phyloP scores from a whole-genome alignment of 2,797 vertebrate species.

The Orientallactaga sibirica region DNA sequence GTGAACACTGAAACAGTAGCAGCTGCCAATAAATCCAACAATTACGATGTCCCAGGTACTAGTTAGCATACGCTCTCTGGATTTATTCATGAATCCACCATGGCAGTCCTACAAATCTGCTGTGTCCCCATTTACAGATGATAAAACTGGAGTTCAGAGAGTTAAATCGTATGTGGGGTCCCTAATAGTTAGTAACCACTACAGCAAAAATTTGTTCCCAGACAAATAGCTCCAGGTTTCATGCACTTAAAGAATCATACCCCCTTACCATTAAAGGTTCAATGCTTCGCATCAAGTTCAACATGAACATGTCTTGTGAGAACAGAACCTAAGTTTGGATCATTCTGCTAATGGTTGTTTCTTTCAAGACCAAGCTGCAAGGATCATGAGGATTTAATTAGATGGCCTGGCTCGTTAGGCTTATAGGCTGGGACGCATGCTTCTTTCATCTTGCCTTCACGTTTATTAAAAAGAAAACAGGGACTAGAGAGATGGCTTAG shows the following conservation, averaged over 20 bases:
- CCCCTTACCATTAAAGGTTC: not conserved
- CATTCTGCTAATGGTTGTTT: not conserved
- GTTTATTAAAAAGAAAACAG: conserved; percentile 11
- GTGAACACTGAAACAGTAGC: not conserved
- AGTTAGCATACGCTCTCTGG: not conserved
- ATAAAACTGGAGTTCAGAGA: conserved; percentile 34
- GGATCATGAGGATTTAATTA: not conserved
- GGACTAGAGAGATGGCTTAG: no score
- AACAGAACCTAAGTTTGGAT: not conserved
- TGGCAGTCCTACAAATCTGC: not conserved
- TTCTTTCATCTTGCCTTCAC: not conserved
- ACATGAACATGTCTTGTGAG: not conserved
- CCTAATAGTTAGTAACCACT: not conserved
- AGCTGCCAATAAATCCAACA: not conserved
- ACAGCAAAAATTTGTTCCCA: not conserved
- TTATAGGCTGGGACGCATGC: not conserved
- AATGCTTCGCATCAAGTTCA: conserved; percentile 29
- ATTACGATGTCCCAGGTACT: not conserved
- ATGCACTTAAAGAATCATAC: not conserved
- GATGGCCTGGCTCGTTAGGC: not conserved
- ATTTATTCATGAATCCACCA: not conserved
- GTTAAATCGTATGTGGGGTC: not conserved
- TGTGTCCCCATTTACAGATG: not conserved
- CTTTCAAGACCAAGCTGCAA: not conserved
- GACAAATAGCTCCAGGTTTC: not conserved